These are phyloP conservation scores for Xylocopa sonorina DNA, from an alignment of 1,140 invertebrate species.

Conservation along the genomic window DNA sequence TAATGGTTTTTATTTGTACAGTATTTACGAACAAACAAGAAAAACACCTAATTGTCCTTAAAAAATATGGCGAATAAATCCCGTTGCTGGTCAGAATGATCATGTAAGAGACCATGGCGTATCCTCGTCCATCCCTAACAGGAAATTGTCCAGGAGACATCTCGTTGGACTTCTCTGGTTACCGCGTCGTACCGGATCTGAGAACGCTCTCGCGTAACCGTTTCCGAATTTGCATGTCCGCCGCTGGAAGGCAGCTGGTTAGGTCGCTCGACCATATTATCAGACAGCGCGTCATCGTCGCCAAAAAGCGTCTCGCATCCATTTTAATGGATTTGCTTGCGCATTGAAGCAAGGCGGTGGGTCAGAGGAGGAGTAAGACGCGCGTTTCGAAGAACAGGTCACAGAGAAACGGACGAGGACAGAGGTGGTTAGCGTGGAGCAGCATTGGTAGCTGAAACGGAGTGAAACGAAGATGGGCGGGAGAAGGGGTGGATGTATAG, in stretches of 20 bases:
- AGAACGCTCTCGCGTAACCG: slow-evolving; percentile 67
- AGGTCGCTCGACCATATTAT: slow-evolving; percentile 43
- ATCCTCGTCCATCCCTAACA: slow-evolving; percentile 54
- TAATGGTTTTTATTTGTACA: no score
- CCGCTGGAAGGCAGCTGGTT: slow-evolving; percentile 53
- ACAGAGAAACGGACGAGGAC: background rate
- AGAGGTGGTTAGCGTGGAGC: background rate
- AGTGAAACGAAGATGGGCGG: background rate
- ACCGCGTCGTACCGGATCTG: slow-evolving; percentile 67
- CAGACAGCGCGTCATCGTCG: slow-evolving; percentile 45
- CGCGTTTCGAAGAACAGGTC: background rate
- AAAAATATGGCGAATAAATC: no score
- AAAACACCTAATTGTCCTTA: no score
- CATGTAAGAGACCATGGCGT: slow-evolving; percentile 6
- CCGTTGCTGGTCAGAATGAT: background rate
- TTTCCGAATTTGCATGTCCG: slow-evolving; percentile 68
- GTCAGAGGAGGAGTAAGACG: background rate
- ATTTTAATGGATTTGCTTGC: slow-evolving; percentile 62
- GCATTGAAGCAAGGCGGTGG: background rate
- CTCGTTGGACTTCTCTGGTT: slow-evolving; percentile 69
- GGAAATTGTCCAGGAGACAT: slow-evolving; percentile 70
- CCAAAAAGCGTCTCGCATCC: slow-evolving; percentile 65
- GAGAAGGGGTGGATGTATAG: background rate
- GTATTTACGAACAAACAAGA: no score
- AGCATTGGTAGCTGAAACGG: background rate